Conservation (phyloP, 2,797 vertebrate species). For the Xiphorhynchus erythropygius region DNA sequence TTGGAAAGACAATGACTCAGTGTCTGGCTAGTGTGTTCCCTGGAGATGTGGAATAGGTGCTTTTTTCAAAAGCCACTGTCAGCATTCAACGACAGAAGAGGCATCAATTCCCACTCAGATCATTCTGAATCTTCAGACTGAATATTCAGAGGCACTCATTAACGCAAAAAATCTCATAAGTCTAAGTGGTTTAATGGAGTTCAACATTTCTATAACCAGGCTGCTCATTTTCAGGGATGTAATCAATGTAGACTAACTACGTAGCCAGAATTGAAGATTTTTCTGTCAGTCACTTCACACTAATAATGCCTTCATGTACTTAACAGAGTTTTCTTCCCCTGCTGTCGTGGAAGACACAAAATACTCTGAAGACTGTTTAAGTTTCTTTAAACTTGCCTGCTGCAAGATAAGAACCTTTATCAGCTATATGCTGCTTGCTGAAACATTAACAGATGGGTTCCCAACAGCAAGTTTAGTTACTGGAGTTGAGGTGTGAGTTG, state of each 20-base stretch:
- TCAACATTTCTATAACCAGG: neutral
- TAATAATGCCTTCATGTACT: neutral
- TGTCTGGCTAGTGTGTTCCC: neutral
- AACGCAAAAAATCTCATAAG: neutral
- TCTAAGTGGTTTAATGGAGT: neutral
- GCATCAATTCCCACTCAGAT: neutral
- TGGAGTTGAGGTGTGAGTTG: neutral
- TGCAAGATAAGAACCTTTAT: neutral
- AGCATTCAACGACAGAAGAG: neutral
- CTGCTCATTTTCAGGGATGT: neutral
- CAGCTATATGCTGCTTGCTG: neutral
- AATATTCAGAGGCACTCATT: neutral
- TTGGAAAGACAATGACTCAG: slow-evolving; percentile 35
- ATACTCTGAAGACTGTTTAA: neutral
- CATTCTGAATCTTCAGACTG: neutral
- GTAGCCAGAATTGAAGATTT: neutral
- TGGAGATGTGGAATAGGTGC: neutral
- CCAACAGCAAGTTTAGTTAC: fast-evolving
- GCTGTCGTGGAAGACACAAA: neutral
- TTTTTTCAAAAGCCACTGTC: neutral
- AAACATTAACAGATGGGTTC: neutral
- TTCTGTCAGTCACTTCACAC: neutral
- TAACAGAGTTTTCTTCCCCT: neutral
- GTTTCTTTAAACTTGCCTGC: neutral
- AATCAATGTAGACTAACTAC: neutral